phyloP scores from a whole-genome alignment of 2,797 vertebrate genomes.

The Sarcophilus harrisii region DNA sequence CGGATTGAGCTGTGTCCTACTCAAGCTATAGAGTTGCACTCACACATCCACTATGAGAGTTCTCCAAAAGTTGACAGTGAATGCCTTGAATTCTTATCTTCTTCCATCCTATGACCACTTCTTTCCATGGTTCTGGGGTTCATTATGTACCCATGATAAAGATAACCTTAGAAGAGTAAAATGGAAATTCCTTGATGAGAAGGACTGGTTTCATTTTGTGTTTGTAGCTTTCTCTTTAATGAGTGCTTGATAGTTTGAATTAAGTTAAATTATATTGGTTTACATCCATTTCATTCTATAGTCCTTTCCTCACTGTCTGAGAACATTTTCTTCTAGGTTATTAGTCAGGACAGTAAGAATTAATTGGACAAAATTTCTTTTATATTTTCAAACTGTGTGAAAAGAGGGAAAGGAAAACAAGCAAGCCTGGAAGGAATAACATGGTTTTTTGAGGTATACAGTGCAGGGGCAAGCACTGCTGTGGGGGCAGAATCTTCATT shows the following conservation, averaged over 20 bases:
- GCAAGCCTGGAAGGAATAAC: background rate
- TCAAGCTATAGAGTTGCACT: background rate
- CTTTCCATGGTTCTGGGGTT: background rate
- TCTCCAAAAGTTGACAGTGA: background rate
- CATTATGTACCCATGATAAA: background rate
- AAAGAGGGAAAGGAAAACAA: background rate
- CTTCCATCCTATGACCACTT: background rate
- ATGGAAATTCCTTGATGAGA: background rate
- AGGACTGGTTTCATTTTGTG: background rate
- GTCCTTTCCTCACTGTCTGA: background rate
- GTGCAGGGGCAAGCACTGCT: background rate
- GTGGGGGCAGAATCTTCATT: too few relatives aligned
- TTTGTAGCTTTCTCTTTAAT: background rate
- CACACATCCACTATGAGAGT: background rate
- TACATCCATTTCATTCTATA: background rate
- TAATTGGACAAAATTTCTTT: background rate
- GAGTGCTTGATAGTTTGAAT: background rate
- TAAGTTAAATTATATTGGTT: background rate
- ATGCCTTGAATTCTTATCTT: background rate
- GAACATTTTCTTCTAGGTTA: background rate
- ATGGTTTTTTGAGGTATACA: background rate
- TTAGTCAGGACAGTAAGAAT: background rate
- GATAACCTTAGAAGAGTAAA: background rate
- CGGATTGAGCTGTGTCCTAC: background rate
- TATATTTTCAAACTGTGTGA: background rate